Evolutionary conservation across 2,113 vertebrate species (phyloP).

Genomic region (Rafetus swinhoei): DNA sequence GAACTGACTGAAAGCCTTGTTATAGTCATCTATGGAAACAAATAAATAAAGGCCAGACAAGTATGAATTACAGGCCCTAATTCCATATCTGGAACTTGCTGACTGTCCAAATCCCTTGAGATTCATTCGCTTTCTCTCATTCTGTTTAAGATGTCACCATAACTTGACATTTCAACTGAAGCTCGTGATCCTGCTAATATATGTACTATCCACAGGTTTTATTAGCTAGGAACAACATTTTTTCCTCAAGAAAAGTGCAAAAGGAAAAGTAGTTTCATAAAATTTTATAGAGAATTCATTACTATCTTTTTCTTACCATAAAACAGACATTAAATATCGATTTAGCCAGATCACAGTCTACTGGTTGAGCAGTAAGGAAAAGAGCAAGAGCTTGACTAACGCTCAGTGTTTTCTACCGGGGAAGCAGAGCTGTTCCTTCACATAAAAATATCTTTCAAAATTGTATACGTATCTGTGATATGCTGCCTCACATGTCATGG

Average conservation of each 20-base stretch:
- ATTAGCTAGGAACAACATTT: neutral
- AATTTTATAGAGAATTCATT: neutral
- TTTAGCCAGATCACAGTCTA: neutral
- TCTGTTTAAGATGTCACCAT: neutral
- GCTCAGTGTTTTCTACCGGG: neutral
- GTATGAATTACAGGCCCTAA: neutral
- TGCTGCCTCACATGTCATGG: neutral
- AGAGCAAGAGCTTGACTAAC: neutral
- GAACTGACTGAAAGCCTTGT: neutral
- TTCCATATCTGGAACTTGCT: neutral
- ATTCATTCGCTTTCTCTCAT: neutral
- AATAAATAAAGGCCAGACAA: neutral
- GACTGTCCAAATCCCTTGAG: neutral
- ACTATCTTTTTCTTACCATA: neutral
- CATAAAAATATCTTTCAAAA: neutral
- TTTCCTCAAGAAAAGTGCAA: neutral
- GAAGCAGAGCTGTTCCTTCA: neutral
- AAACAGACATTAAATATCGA: neutral
- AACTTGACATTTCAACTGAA: neutral
- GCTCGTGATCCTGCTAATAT: neutral
- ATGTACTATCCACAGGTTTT: neutral
- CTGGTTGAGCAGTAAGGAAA: neutral
- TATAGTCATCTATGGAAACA: neutral
- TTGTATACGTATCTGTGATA: neutral
- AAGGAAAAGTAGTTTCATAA: neutral